Evolutionary conservation across 1,140 invertebrate genomes (phyloP).

Genomic region (Papilio glaucus): DNA sequence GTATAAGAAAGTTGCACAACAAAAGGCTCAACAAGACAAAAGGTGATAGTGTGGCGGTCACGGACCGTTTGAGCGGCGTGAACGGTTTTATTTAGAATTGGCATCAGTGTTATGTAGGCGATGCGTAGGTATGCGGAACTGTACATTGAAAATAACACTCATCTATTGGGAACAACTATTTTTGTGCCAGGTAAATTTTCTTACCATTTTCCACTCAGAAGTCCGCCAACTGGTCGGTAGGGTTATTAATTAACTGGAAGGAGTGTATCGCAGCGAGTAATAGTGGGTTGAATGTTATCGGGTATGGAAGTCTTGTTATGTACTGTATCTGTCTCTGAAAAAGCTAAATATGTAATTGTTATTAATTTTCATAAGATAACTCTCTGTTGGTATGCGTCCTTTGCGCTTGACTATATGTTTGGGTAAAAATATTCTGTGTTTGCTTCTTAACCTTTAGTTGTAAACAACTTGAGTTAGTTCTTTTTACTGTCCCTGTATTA

Average conservation of each 20-base stretch:
- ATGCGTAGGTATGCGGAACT: constrained; percentile 20
- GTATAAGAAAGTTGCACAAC: constrained; percentile 4
- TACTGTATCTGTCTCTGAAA: not conserved
- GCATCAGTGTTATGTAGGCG: constrained; percentile 14
- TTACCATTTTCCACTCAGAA: not conserved
- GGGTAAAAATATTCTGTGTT: not conserved
- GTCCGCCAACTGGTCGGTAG: constrained; percentile 1
- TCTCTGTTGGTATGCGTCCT: not conserved
- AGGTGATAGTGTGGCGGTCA: constrained; percentile 20
- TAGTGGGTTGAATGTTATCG: constrained; percentile 8
- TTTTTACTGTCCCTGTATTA: too few relatives aligned
- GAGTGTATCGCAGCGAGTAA: not conserved
- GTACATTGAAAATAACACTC: constrained; percentile 11
- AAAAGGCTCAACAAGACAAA: too few relatives aligned
- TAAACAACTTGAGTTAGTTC: too few relatives aligned
- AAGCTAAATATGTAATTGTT: not conserved
- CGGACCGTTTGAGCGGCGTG: constrained; percentile 8
- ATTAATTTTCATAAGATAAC: not conserved
- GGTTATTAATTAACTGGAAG: not conserved
- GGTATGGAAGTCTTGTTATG: not conserved
- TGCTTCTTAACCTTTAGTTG: too few relatives aligned
- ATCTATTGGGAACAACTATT: constrained; percentile 13
- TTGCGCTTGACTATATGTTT: not conserved
- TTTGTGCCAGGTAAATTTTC: not conserved
- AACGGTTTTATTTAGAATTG: constrained; percentile 16